Conservation (phyloP, 2,888 invertebrate genomes). For the Drosophila testacea region DNA sequence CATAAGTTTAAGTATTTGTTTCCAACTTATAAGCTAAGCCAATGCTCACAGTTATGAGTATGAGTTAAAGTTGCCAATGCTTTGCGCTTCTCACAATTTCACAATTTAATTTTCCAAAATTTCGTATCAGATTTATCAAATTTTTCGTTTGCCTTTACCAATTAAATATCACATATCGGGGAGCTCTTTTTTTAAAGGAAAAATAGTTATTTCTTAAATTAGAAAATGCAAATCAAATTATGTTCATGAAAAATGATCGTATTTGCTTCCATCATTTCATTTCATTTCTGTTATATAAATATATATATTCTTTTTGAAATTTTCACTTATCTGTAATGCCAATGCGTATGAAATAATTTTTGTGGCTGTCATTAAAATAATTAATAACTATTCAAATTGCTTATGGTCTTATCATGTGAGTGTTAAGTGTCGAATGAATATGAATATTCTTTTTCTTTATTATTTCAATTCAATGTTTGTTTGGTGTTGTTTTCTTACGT, state of each 20-base stretch:
- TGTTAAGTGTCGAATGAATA: constrained; percentile 23
- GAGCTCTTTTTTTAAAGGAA: constrained; percentile 78
- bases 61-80: constrained; percentile 37
- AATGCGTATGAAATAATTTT: constrained; percentile 65
- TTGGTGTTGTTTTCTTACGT: constrained; percentile 61
- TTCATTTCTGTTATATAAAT: neutral
- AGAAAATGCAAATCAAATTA: constrained; percentile 66
- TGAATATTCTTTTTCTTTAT: constrained; percentile 22
- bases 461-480: constrained; percentile 25
- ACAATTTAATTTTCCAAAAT: constrained; percentile 44
- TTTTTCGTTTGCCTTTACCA: constrained; percentile 51
- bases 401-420: constrained; percentile 22
- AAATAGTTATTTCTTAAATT: constrained; percentile 58
- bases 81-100: constrained; percentile 34
- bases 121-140: constrained; percentile 34
- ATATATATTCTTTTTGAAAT: constrained; percentile 8
- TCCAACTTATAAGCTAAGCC: constrained; percentile 70
- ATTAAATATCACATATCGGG: constrained; percentile 84
- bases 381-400: constrained; percentile 39
- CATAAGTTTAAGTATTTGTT: constrained; percentile 32
- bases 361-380: constrained; percentile 67
- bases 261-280: constrained; percentile 14
- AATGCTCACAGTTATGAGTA: constrained; percentile 81
- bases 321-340: constrained; percentile 53
- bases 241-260: constrained; percentile 69